phyloP scores from a whole-genome alignment of 2,888 invertebrate genomes.

The Iselma pallidipennis region DNA sequence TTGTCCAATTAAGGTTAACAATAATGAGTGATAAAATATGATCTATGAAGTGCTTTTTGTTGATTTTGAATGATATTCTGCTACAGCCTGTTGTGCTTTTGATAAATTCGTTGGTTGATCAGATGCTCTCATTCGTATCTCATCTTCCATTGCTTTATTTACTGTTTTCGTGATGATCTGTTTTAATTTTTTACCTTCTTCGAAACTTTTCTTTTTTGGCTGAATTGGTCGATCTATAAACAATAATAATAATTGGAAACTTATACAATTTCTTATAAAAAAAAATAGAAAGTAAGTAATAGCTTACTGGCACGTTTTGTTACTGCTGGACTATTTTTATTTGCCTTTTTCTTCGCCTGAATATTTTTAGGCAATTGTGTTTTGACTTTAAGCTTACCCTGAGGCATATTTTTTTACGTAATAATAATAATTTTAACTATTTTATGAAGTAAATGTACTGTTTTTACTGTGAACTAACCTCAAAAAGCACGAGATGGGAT shows the following conservation, averaged over 20 bases:
- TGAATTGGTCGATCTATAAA: conserved; percentile 66
- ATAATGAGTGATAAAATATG: neutral
- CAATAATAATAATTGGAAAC: conserved; percentile 15
- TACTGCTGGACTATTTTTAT: conserved; percentile 59
- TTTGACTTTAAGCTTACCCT: conserved; percentile 71
- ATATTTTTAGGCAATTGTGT: conserved; percentile 62
- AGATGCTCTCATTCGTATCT: conserved; percentile 63
- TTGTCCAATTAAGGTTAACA: neutral
- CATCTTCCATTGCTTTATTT: conserved; percentile 70
- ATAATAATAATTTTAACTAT: neutral
- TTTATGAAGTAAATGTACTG: too few species aligned
- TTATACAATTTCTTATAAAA: conserved; percentile 1
- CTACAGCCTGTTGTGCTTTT: conserved; percentile 61
- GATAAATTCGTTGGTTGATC: conserved; percentile 56
- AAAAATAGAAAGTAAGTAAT: neutral
- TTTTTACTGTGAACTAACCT: too few species aligned
- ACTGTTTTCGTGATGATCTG: conserved; percentile 69
- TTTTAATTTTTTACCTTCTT: conserved; percentile 67
- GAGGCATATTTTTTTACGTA: conserved; percentile 60
- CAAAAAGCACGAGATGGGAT: too few species aligned
- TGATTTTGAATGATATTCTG: conserved; percentile 41
- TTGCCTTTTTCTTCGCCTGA: conserved; percentile 58
- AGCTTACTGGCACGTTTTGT: conserved; percentile 65
- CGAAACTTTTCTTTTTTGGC: conserved; percentile 64
- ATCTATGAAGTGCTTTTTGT: neutral